Base-by-base conservation (phyloP, 2,113 vertebrate genomes). In the Chaetorhynchus papuensis region DNA sequence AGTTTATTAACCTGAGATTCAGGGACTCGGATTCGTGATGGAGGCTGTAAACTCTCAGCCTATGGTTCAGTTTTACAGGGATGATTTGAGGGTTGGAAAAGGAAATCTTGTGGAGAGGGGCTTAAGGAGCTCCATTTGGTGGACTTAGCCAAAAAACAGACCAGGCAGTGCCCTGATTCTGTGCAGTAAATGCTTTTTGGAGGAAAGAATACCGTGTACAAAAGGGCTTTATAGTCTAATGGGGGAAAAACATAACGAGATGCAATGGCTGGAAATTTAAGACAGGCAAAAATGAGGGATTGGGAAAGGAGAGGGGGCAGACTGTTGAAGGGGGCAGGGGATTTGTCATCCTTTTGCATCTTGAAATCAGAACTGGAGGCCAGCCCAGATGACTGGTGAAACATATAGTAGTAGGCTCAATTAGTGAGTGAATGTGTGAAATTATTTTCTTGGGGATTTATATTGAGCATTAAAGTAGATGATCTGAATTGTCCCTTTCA, bases 1-100 rank as follows among this genome's bases (percentile, higher is more conserved):
- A 96, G 86, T 95, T 96, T 96, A 96, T 97, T 97, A 97, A 96
- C 90, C 88, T 94, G 95, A 97, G 93, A 94, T 95, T 94, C 79
- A 24, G 92, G 92, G 94, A 90, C 88, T 89, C 60, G 7, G 85
- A 95, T 93, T 93, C 83, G 56, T 68, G 94, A 87, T 81, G 78
- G 72, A 89, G 72, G 83, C 89, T 89, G 86, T 96, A 96, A 97
- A 96, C 72, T 87, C 68, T 82, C 88, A 64, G 76, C 80, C 92
- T 42, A 68, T 68, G 86, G 88, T 75, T 95, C n/a, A 14, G 86
- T 93, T 97, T 97, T 94, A 96, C 88, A 88, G 94, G 86, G 86
- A 92, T 17, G 35, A 93, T 95, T 96, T 86, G 85, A 90, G 76
- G 80, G 60, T 5, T 92, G 88, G 83, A 76, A 81, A 88, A 87